These are phyloP conservation scores for Onthophagus taurus DNA, from an alignment of 1,140 invertebrate genomes.

Conservation along the genomic window DNA sequence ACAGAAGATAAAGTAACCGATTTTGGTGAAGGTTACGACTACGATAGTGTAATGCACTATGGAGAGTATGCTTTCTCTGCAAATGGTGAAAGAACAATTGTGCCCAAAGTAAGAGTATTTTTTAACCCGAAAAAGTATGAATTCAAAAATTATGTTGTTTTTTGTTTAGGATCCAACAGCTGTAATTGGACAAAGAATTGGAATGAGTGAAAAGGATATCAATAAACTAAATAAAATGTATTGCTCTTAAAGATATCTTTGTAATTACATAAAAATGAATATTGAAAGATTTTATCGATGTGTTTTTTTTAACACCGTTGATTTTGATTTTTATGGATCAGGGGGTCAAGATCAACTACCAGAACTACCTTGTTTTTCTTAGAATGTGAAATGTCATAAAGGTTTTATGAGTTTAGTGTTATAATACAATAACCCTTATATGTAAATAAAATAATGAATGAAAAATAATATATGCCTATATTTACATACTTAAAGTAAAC, in stretches of 20 bases:
- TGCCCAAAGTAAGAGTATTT: neutral
- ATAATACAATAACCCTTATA: too few species aligned
- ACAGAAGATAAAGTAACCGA: neutral
- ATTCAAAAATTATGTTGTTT: neutral
- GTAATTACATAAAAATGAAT: too few species aligned
- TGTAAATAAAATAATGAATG: too few species aligned
- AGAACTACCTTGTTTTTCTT: too few species aligned
- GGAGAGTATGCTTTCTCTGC: conserved; percentile 4
- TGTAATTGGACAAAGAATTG: conserved; percentile 6
- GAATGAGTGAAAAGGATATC: conserved; percentile 2
- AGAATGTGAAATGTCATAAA: too few species aligned
- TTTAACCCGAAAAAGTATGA: neutral
- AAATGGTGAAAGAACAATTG: conserved; percentile 6
- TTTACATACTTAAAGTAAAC: too few species aligned
- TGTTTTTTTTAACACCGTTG: too few species aligned
- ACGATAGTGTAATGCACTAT: conserved; percentile 11
- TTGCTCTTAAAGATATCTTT: neutral
- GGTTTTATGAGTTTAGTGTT: too few species aligned
- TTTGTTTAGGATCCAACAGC: neutral
- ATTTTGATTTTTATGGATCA: too few species aligned
- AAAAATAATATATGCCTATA: too few species aligned
- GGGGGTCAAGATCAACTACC: too few species aligned
- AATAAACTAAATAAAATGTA: conserved; percentile 7
- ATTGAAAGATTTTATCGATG: too few species aligned
- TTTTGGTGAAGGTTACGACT: conserved; percentile 10